Evolutionary conservation across 2,113 vertebrate species (phyloP).

Genomic region (Ardeotis arabs): DNA sequence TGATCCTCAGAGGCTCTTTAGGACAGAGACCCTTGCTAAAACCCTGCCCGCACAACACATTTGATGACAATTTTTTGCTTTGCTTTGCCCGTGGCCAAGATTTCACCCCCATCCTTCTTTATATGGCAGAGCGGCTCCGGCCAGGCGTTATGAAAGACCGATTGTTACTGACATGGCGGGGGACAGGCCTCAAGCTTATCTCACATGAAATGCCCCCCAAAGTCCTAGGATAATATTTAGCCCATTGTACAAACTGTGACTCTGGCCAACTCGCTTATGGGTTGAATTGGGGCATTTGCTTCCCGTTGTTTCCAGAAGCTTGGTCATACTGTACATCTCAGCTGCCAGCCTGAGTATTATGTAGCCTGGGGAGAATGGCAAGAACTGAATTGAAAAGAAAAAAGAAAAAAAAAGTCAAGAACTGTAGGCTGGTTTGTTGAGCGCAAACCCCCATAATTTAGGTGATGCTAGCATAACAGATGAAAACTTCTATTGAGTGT

Average conservation of each 20-base stretch:
- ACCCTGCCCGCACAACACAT: neutral
- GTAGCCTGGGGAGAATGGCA: neutral
- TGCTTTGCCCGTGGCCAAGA: neutral
- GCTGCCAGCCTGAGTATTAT: neutral
- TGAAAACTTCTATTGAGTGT: neutral
- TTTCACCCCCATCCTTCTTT: constrained; percentile 15
- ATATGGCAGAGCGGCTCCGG: rapidly evolving
- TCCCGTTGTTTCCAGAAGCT: neutral
- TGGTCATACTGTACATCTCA: neutral
- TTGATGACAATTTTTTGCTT: neutral
- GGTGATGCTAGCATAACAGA: neutral
- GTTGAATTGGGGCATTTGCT: neutral
- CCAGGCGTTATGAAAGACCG: neutral
- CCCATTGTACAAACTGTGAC: constrained; percentile 9
- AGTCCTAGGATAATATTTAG: constrained; percentile 37
- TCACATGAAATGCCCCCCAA: neutral
- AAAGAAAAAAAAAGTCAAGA: neutral
- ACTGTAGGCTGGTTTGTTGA: neutral
- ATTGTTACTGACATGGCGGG: neutral
- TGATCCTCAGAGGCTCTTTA: neutral
- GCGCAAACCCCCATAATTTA: neutral
- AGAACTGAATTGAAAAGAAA: neutral
- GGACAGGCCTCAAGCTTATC: neutral
- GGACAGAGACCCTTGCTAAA: neutral
- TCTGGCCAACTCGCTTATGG: neutral